Percentiles rank a stretch among this genome's conserved stretches.
These are phyloP conservation scores for Hoplostethus mediterraneus DNA, from an alignment of 2,797 vertebrate genomes.

Conservation along the genomic window DNA sequence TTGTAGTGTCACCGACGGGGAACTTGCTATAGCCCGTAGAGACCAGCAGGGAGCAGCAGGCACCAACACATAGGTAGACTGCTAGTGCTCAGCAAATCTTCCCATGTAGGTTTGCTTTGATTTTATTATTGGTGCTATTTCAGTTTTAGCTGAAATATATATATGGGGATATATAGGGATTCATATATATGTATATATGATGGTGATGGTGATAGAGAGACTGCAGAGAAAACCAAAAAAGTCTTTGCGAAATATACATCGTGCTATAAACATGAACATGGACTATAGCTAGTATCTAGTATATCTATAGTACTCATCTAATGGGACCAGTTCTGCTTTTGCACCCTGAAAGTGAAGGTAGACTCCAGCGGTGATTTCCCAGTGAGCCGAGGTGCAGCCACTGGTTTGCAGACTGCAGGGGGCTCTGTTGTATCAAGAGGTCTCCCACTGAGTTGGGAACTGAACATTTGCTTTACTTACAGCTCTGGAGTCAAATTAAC, in stretches of 20 bases:
- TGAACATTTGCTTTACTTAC: constrained; percentile 60
- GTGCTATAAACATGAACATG: not conserved
- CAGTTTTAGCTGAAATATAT: constrained; percentile 1
- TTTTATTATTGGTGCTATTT: constrained; percentile 9
- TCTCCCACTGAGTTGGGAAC: constrained; percentile 52
- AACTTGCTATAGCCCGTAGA: not conserved
- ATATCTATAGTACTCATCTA: not conserved
- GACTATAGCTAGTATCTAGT: too few species aligned
- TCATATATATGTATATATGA: too few species aligned
- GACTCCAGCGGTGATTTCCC: constrained; percentile 22
- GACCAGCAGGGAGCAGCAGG: constrained; percentile 71
- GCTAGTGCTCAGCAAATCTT: not conserved
- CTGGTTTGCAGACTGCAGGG: constrained; percentile 60
- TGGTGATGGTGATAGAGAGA: too few species aligned
- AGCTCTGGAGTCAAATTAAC: constrained; percentile 43
- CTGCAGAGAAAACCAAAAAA: not conserved
- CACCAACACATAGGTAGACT: constrained; percentile 13
- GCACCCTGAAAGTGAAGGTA: constrained; percentile 20
- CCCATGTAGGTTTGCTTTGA: not conserved
- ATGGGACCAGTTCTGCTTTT: constrained; percentile 10
- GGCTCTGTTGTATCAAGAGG: constrained; percentile 62
- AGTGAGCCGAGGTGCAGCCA: constrained; percentile 33
- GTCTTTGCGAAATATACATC: not conserved
- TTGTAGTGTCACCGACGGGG: not conserved
- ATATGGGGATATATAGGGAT: not conserved